Conservation (phyloP, 2,113 vertebrate genomes). For the Calyptommatus sinebrachiatus region DNA sequence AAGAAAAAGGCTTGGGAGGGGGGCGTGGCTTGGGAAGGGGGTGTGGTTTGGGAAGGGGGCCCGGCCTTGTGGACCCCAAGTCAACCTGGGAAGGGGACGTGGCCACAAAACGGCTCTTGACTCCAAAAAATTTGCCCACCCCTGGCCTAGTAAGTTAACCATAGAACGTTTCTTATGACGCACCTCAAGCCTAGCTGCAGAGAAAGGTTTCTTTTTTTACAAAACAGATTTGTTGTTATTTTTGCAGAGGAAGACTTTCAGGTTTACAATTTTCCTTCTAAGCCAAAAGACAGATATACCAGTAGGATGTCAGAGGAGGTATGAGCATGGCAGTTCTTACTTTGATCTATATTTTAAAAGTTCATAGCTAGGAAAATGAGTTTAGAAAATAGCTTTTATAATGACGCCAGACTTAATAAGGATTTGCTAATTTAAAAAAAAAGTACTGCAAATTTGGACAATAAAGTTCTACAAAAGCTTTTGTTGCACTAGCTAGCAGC, state of each 20-base stretch:
- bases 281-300: constrained; percentile 60
- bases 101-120: too few species aligned
- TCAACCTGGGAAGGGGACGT: too few species aligned
- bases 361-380: background rate
- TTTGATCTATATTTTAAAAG: background rate
- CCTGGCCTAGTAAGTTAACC: too few species aligned
- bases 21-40: too few species aligned
- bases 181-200: constrained; percentile 20
- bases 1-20: too few species aligned
- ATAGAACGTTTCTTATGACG: background rate
- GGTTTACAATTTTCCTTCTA: constrained; percentile 65
- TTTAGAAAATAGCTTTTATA: background rate
- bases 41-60: too few species aligned
- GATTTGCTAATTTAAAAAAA: background rate
- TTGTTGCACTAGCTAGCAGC: background rate
- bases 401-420: background rate
- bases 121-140: too few species aligned
- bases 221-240: background rate
- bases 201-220: constrained; percentile 8
- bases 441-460: background rate
- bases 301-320: constrained; percentile 74
- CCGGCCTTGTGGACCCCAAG: too few species aligned
- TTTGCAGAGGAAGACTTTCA: constrained; percentile 54
- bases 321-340: constrained; percentile 46
- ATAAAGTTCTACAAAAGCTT: background rate